Base-by-base conservation (phyloP, 2,797 vertebrate genomes). In the Poecilia gillii region DNA sequence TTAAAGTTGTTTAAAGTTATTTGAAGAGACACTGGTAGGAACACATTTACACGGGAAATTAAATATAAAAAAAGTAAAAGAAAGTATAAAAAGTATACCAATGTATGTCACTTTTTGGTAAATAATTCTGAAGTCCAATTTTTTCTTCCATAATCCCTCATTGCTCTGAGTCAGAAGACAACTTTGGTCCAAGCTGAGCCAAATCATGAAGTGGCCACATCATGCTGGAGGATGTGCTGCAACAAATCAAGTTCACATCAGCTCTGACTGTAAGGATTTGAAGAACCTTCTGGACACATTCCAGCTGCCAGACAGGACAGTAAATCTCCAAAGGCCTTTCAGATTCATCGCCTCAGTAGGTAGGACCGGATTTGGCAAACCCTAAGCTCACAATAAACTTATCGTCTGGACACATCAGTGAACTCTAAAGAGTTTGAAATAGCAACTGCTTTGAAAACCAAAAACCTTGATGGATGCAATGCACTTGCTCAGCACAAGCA, bases 401-500 rank as follows among this genome's bases (percentile, higher is more conserved):
- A 79, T 73, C 18, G 5, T 25, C 41, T 25, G 2, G 59, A 20
- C n/a, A 76, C 33, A 73, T 70, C 6, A 43, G 36, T 53, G 23
- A 74, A 53, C 25, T 33, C 36, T 20, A 6, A 43, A 25, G 41
- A 57, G 4, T 66, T 13, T 72, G 28, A n/a, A 62, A 68, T 49
- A 36, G n/a, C 31, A 31, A 20, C 73, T 23, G 47, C 43, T 82
- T 41, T 74, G 55, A 68, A 83, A 77, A 57, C 14, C 6, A 23
- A 5, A 53, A 4, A 53, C 49, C 28, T 28, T 39, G 20, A 8
- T 39, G 5, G 53, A 39, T 23, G 16, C 62, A 74, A 57, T 59
- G 47, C 75, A 43, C 55, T 68, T 49, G 36, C n/a, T 78, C 81
- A 80, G 79, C 72, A 75, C 74, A 51, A 73, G 72, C 2, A 23